Conservation (phyloP, 2,888 invertebrate genomes). For the Listrodromus nycthemerus region DNA sequence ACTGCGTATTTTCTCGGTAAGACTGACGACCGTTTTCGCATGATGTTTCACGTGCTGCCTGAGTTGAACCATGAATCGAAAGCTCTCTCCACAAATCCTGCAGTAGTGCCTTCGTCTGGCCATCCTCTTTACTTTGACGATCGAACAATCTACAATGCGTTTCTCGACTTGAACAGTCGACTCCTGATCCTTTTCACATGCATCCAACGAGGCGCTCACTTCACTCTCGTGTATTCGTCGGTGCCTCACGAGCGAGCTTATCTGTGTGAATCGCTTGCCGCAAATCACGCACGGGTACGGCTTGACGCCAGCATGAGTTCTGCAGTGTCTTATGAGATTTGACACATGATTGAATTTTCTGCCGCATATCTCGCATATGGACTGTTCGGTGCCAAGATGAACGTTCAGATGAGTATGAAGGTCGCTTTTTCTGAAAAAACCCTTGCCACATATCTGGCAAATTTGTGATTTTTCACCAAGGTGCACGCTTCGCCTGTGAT, state of each 20-base stretch:
- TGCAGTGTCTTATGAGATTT: conserved; percentile 82
- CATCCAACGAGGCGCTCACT: conserved; percentile 46
- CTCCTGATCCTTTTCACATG: conserved; percentile 22
- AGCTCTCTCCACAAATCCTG: conserved; percentile 81
- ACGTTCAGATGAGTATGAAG: conserved; percentile 83
- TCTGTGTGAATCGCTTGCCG: conserved; percentile 80
- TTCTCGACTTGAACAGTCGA: conserved; percentile 2
- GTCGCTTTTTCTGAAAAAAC: conserved; percentile 82
- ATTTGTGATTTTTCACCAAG: conserved; percentile 80
- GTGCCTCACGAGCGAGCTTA: conserved; percentile 79
- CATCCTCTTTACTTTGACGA: conserved; percentile 65
- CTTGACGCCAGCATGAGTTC: conserved; percentile 83
- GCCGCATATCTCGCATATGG: conserved; percentile 83
- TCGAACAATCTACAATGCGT: conserved; percentile 49
- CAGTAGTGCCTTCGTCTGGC: conserved; percentile 79
- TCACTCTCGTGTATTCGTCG: conserved; percentile 76
- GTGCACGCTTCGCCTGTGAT: conserved; percentile 81
- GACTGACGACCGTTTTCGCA: conserved; percentile 61
- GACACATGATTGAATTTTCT: conserved; percentile 84
- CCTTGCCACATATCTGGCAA: conserved; percentile 81
- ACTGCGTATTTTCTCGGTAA: conserved; percentile 70
- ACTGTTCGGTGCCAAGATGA: conserved; percentile 82
- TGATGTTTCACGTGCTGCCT: conserved; percentile 79
- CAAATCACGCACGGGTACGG: conserved; percentile 82
- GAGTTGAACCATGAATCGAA: conserved; percentile 78